A percentile compares a stretch with the other conserved stretches of the same genome.
Evolutionary conservation across 2,113 vertebrate species (phyloP).

Genomic region (Cyanoderma ruficeps): DNA sequence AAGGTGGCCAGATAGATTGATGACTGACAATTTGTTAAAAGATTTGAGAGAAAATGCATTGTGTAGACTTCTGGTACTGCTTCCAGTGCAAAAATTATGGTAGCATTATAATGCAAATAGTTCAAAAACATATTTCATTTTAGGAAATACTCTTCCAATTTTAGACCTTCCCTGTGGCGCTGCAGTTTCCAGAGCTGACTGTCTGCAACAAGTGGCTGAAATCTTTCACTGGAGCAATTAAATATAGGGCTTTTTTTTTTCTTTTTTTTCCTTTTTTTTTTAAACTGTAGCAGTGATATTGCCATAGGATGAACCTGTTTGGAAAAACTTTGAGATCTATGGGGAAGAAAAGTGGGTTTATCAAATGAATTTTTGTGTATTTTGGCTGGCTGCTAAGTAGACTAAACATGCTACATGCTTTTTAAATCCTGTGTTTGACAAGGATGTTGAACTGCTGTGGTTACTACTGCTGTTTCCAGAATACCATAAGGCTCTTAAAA

Average conservation of each 20-base stretch:
- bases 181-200: background rate
- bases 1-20: background rate
- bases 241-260: background rate
- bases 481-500: background rate
- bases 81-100: background rate
- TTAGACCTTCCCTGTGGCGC: background rate
- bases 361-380: constrained; percentile 14
- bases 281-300: background rate
- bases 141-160: background rate
- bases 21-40: background rate
- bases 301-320: background rate
- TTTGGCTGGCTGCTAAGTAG: constrained; percentile 34
- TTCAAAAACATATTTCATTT: background rate
- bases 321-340: background rate
- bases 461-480: background rate
- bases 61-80: background rate
- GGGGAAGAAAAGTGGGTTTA: constrained; percentile 6
- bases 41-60: background rate
- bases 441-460: background rate
- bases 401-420: constrained; percentile 44
- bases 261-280: background rate
- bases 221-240: background rate
- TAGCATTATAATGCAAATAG: background rate
- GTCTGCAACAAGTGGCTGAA: background rate
- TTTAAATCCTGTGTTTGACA: constrained; percentile 36